Conservation (phyloP, 2,113 vertebrate genomes). For the Passer montanus region DNA sequence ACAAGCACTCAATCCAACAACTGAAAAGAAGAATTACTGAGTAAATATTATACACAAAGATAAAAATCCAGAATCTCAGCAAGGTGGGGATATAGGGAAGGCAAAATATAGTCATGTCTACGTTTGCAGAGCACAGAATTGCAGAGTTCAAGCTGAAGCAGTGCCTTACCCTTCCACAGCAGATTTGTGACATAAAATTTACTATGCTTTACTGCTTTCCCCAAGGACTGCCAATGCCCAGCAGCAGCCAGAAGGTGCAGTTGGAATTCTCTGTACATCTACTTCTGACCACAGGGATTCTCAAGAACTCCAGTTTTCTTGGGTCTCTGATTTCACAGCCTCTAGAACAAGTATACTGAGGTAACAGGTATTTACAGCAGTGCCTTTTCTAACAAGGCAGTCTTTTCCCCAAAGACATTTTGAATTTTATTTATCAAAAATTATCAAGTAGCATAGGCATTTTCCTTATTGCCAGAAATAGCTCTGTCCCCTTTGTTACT, state of each 20-base stretch:
- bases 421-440: background rate
- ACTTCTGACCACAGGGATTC: background rate
- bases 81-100: background rate
- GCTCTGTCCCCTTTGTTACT: background rate
- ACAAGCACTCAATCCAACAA: background rate
- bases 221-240: background rate
- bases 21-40: background rate
- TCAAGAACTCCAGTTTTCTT: background rate
- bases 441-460: background rate
- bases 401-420: background rate
- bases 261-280: background rate
- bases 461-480: background rate
- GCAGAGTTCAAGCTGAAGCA: background rate
- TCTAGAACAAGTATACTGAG: background rate
- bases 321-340: background rate
- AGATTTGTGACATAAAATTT: conserved; percentile 18
- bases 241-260: background rate
- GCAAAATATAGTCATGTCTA: background rate
- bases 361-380: background rate
- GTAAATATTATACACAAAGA: background rate
- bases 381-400: background rate
- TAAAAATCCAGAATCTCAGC: background rate
- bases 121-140: background rate
- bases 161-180: background rate
- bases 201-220: conserved; percentile 5